Base-by-base conservation (phyloP, 2,888 invertebrate species). In the Colostygia pectinataria region DNA sequence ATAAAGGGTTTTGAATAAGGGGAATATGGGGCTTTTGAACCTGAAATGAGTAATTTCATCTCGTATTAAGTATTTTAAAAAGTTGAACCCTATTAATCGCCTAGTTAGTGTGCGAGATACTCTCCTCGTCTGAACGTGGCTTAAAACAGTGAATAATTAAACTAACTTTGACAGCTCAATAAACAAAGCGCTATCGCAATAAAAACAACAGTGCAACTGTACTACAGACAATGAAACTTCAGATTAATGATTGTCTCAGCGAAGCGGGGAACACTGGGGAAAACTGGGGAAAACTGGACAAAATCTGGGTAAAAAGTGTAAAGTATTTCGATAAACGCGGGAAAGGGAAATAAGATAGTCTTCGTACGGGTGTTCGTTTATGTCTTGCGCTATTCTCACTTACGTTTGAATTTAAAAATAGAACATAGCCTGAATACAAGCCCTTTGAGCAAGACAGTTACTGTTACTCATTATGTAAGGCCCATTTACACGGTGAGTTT, bases 211-310 rank as follows among this genome's bases (percentile, higher is more conserved):
- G 44, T 51, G 46, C 53, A 55, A 45, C 46, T 33, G 45, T 15
- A 45, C 50, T 31, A 39, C 44, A 13, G 47, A 50, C 49, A 47
- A 54, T 53, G 54, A 55, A 59, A 47, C 46, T 56, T 52, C 44
- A 42, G 48, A 58, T 55, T 53, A 57, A 59, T 62, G 57, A 53
- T 55, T 50, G 53, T 57, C 57, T 53, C 43, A 14, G 34, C 14
- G 38, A 37, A 41, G 32, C 38, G 28, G 20, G 49, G 29, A 33
- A 54, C 28, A 50, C 47, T 54, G 24, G 31, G 37, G 40, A 38
- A 52, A 42, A 45, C 25, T 28, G 31, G 37, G 40, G 40, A 52
- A 42, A 45, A 32, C 20, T 14, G 14, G 33, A 14, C 9, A 27
- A 28, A 33, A 15, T 32, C 15, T 12, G 28, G 15, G 13, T 4